These are phyloP conservation scores for Ambastaia sidthimunki DNA, from an alignment of 2,797 vertebrate species.

Conservation along the genomic window DNA sequence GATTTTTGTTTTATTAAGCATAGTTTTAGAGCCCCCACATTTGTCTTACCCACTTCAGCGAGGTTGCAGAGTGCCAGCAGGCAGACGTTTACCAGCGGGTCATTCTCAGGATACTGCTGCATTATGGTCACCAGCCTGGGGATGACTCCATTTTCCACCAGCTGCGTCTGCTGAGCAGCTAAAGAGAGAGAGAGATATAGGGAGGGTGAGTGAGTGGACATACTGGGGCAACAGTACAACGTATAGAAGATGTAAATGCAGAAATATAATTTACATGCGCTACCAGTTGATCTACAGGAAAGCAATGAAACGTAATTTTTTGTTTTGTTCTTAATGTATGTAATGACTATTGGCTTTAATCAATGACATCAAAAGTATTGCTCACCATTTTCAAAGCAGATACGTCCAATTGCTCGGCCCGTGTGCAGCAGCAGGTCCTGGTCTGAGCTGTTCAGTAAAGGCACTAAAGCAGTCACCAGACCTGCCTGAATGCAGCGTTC, in stretches of 20 bases:
- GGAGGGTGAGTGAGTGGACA: neutral
- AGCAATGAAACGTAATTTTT: slow-evolving; percentile 9
- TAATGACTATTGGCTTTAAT: neutral
- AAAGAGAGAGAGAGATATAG: slow-evolving; percentile 36
- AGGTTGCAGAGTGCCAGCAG: slow-evolving; percentile 88
- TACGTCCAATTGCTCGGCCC: slow-evolving; percentile 87
- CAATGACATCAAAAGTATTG: slow-evolving; percentile 27
- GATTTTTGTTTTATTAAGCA: too few species aligned
- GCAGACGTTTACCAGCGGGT: slow-evolving; percentile 86
- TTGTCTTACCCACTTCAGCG: slow-evolving; percentile 85
- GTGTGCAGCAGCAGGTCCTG: slow-evolving; percentile 86
- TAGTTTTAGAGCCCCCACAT: too few species aligned
- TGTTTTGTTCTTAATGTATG: too few species aligned
- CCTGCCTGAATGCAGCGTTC: slow-evolving; percentile 83
- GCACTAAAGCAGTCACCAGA: slow-evolving; percentile 81
- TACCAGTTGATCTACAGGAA: neutral
- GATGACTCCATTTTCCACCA: slow-evolving; percentile 85
- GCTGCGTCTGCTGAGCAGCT: slow-evolving; percentile 86
- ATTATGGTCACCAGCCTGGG: slow-evolving; percentile 84
- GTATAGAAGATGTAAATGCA: slow-evolving; percentile 4
- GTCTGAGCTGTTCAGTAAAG: slow-evolving; percentile 80
- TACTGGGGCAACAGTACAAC: slow-evolving; percentile 19
- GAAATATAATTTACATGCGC: neutral
- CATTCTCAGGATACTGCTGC: slow-evolving; percentile 82
- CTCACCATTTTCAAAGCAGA: slow-evolving; percentile 90